Evolutionary conservation across 1,140 invertebrate species (phyloP).

Genomic region (Caenorhabditis briggsae): DNA sequence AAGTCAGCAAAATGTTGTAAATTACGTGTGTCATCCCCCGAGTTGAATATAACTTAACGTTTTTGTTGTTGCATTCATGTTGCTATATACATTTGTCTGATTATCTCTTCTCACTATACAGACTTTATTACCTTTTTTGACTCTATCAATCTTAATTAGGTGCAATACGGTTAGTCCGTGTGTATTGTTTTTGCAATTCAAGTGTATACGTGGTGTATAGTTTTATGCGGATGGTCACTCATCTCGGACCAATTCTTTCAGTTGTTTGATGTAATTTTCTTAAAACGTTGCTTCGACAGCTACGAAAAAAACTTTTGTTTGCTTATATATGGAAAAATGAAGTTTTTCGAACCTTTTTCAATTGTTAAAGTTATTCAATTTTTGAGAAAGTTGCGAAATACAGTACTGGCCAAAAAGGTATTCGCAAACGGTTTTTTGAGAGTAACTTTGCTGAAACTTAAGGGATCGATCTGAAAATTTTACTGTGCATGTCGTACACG

Average conservation of each 20-base stretch:
- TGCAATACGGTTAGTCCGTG: constrained; percentile 52
- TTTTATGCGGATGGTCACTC: constrained; percentile 40
- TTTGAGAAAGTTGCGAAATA: too few species aligned
- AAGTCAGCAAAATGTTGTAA: constrained; percentile 81
- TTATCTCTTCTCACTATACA: not conserved
- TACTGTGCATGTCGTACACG: too few species aligned
- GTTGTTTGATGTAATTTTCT: not conserved
- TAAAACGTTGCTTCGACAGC: too few species aligned
- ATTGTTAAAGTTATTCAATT: too few species aligned
- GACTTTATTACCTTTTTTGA: not conserved
- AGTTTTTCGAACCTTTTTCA: not conserved
- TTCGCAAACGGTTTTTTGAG: too few species aligned
- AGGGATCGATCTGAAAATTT: too few species aligned
- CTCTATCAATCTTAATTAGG: not conserved
- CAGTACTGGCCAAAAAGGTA: too few species aligned
- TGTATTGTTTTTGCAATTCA: constrained; percentile 8
- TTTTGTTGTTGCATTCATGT: not conserved
- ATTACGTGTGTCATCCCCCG: not conserved
- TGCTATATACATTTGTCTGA: not conserved
- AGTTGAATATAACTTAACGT: too few species aligned
- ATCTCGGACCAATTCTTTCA: not conserved
- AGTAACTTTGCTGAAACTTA: too few species aligned
- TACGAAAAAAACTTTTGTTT: too few species aligned
- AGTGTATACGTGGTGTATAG: constrained; percentile 40
- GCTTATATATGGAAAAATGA: too few species aligned